phyloP scores from a whole-genome alignment of 2,888 invertebrate species.

The Hydroisotoma schaefferi region DNA sequence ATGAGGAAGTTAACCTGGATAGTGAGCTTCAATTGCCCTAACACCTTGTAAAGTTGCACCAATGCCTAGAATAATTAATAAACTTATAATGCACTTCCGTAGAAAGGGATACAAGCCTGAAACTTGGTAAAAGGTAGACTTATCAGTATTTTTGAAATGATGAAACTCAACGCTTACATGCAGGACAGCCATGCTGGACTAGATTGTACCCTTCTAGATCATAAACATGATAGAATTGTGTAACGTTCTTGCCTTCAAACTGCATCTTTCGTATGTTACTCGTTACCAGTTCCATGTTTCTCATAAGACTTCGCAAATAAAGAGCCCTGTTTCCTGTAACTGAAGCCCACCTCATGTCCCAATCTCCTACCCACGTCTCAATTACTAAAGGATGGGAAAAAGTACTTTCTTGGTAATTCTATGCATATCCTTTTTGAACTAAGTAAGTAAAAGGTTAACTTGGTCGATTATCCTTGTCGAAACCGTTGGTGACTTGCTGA shows the following conservation, averaged over 20 bases:
- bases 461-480: neutral
- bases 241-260: slow-evolving; percentile 1
- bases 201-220: neutral
- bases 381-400: neutral
- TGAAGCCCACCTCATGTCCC: slow-evolving; percentile 1
- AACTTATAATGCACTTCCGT: too few relatives aligned
- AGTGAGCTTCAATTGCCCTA: too few relatives aligned
- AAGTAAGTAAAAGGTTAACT: neutral
- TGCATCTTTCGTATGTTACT: neutral
- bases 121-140: too few relatives aligned
- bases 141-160: too few relatives aligned
- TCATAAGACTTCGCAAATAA: neutral
- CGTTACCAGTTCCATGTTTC: neutral
- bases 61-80: too few relatives aligned
- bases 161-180: too few relatives aligned
- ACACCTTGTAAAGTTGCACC: too few relatives aligned
- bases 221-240: slow-evolving; percentile 3
- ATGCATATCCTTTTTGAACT: neutral
- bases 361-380: neutral
- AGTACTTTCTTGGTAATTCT: neutral
- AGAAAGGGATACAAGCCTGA: too few relatives aligned
- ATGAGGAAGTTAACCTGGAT: too few relatives aligned
- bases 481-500: neutral
- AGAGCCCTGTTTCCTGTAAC: neutral
- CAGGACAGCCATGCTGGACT: neutral